Evolutionary conservation across 2,888 invertebrate genomes (phyloP).

Genomic region (Tholera decimalis): DNA sequence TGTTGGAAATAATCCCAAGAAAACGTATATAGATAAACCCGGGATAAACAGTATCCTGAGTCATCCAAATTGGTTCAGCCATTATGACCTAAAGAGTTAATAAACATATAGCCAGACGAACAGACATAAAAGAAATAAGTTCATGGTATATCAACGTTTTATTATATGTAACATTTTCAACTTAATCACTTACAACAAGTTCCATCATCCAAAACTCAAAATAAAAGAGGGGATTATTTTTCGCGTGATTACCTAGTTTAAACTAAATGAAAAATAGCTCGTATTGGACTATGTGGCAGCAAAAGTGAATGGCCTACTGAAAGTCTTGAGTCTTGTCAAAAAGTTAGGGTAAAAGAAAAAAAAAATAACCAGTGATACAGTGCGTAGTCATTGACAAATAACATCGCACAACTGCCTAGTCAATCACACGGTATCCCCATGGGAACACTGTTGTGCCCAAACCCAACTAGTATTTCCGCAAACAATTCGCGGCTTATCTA

Average conservation of each 20-base stretch:
- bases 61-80: no score
- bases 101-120: no score
- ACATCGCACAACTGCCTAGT: conserved; percentile 22
- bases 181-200: conserved; percentile 18
- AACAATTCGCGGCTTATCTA: conserved; percentile 7
- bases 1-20: no score
- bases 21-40: no score
- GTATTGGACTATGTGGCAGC: no score
- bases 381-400: conserved; percentile 53
- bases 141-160: not conserved
- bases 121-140: no score
- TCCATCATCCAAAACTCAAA: conserved; percentile 19
- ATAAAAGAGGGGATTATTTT: conserved; percentile 46
- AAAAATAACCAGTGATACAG: conserved; percentile 28
- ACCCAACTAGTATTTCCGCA: not conserved
- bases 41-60: no score
- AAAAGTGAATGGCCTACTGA: no score
- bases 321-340: no score
- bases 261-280: conserved; percentile 41
- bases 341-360: no score
- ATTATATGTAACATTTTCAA: conserved; percentile 6
- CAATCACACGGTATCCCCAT: conserved; percentile 39
- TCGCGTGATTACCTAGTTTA: conserved; percentile 48
- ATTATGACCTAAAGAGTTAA: no score
- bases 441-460: conserved; percentile 28